phyloP scores from a whole-genome alignment of 2,113 vertebrate genomes.

The Dryoscopus gambensis region DNA sequence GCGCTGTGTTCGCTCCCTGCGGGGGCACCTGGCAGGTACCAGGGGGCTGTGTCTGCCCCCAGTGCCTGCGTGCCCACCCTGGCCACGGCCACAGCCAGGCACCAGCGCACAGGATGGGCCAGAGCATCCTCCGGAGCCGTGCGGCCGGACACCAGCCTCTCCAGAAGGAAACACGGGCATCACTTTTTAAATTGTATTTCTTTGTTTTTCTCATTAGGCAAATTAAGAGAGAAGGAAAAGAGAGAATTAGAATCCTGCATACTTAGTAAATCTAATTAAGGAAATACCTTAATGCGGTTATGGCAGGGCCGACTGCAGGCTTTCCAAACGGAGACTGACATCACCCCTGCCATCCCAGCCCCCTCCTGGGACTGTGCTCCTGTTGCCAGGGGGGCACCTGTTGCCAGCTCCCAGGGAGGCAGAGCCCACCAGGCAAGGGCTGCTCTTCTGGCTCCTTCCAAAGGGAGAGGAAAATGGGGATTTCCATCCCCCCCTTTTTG shows the following conservation, averaged over 20 bases:
- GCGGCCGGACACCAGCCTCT: rapidly evolving
- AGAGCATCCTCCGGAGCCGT: background rate
- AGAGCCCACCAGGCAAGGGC: background rate
- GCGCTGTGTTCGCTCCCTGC: rapidly evolving
- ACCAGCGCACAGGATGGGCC: rapidly evolving
- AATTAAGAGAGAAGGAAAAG: constrained; percentile 2
- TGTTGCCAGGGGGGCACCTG: background rate
- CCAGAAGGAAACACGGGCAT: background rate
- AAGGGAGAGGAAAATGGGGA: background rate
- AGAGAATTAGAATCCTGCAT: background rate
- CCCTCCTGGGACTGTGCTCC: background rate
- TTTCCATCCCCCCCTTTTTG: background rate
- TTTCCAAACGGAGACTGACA: background rate
- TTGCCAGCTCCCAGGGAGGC: background rate
- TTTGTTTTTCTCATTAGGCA: constrained; percentile 3
- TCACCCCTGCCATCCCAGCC: background rate
- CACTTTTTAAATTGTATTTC: background rate
- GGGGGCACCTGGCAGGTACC: background rate
- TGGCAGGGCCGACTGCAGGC: background rate
- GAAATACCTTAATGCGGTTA: constrained; percentile 36
- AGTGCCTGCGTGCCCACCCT: rapidly evolving
- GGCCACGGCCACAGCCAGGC: background rate
- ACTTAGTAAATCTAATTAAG: constrained; percentile 29
- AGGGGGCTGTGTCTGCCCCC: rapidly evolving
- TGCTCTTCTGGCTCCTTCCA: background rate